Evolutionary conservation across 2,888 invertebrate genomes (phyloP).

Genomic region (Himalopsyche japonica): DNA sequence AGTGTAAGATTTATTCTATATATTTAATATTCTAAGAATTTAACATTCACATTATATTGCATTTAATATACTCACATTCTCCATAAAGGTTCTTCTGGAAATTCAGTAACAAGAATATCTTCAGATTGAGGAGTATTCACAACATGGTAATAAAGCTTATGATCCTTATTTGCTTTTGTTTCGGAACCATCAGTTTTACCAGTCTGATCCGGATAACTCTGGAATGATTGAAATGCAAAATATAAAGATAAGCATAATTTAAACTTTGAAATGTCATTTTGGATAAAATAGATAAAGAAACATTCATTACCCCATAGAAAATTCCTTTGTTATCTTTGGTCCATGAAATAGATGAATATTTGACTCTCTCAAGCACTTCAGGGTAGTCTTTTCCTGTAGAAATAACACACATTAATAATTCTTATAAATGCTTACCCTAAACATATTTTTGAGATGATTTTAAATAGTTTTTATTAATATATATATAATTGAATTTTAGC

Average conservation of each 20-base stretch:
- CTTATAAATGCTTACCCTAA: no score
- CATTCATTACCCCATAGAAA: slow-evolving; percentile 83
- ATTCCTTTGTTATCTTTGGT: slow-evolving; percentile 93
- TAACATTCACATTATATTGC: no score
- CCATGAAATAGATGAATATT: slow-evolving; percentile 92
- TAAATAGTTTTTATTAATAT: no score
- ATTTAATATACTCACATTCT: slow-evolving; percentile 69
- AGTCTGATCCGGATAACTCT: slow-evolving; percentile 80
- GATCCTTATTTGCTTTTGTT: slow-evolving; percentile 83
- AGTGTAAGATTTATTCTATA: no score
- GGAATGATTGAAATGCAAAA: slow-evolving; percentile 24
- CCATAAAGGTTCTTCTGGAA: slow-evolving; percentile 90
- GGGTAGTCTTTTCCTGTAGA: slow-evolving; percentile 75
- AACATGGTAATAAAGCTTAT: slow-evolving; percentile 92
- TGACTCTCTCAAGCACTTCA: slow-evolving; percentile 88
- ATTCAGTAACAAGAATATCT: slow-evolving; percentile 87
- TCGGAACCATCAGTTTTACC: slow-evolving; percentile 92
- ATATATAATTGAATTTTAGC: neutral
- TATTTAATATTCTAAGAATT: no score
- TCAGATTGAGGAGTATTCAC: slow-evolving; percentile 83
- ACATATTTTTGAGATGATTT: no score
- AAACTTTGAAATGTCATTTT: neutral
- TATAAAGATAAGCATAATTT: no score
- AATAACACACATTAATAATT: neutral
- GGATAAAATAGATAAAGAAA: neutral